Conservation (phyloP, 2,113 vertebrate species). For the Pao palembangensis region DNA sequence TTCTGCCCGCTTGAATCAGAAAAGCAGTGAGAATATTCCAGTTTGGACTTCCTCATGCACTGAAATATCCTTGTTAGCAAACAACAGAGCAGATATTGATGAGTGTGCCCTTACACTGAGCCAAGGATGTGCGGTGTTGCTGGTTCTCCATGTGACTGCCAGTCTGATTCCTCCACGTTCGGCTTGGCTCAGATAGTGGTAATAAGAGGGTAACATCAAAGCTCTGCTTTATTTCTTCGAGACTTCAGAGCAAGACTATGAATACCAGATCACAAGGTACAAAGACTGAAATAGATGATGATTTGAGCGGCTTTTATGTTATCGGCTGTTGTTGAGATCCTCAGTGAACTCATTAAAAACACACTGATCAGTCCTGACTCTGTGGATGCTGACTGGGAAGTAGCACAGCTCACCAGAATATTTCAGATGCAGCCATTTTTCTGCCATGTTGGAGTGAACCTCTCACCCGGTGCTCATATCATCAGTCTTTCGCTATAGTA, state of each 20-base stretch:
- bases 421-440: constrained; percentile 52
- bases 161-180: constrained; percentile 47
- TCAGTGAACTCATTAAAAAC: constrained; percentile 63
- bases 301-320: constrained; percentile 63
- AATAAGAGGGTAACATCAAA: constrained; percentile 66
- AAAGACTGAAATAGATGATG: constrained; percentile 62
- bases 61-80: constrained; percentile 21
- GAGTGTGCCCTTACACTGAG: constrained; percentile 20
- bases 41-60: constrained; percentile 13
- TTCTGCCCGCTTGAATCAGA: no score
- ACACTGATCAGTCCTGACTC: constrained; percentile 62
- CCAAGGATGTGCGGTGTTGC: constrained; percentile 36
- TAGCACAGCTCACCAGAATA: constrained; percentile 41
- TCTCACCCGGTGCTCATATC: constrained; percentile 50
- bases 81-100: constrained; percentile 23
- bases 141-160: constrained; percentile 34
- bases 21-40: neutral
- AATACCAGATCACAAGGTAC: constrained; percentile 71
- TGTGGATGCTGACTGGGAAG: constrained; percentile 64
- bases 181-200: constrained; percentile 46
- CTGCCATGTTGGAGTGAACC: constrained; percentile 43
- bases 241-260: constrained; percentile 58
- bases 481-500: constrained; percentile 55
- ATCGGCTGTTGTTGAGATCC: constrained; percentile 61
- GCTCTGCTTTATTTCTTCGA: constrained; percentile 51